phyloP scores from a whole-genome alignment of 2,113 vertebrate genomes.

The Lamprologus sp. region DNA sequence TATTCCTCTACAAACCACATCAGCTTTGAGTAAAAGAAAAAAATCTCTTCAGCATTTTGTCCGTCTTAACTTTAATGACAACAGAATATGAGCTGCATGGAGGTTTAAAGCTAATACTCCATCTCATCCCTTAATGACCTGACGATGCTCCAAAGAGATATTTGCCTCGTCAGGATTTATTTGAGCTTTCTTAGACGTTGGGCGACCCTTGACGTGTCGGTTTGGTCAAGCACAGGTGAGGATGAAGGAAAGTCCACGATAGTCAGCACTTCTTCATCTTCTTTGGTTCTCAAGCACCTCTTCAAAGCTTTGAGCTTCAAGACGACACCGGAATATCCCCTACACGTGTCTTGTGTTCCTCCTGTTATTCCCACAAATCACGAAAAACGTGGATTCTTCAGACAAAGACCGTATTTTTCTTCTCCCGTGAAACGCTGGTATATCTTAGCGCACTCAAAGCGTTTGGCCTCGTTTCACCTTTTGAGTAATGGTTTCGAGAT shows the following conservation, averaged over 20 bases:
- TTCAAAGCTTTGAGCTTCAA: neutral
- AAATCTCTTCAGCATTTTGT: neutral
- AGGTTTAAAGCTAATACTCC: neutral
- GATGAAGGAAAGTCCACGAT: neutral
- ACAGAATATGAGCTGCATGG: neutral
- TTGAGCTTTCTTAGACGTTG: neutral
- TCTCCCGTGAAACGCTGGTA: neutral
- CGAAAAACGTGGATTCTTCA: neutral
- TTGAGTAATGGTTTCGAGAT: neutral
- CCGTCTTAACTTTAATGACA: neutral
- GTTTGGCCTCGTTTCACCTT: neutral
- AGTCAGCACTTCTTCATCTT: neutral
- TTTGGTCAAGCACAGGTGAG: neutral
- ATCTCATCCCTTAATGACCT: neutral
- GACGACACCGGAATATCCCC: fast-evolving
- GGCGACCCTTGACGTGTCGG: neutral
- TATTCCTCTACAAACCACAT: neutral
- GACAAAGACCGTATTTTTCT: neutral
- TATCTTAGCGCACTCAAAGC: neutral
- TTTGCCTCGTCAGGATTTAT: neutral
- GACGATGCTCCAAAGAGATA: neutral
- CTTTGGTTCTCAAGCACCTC: neutral
- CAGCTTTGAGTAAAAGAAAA: neutral
- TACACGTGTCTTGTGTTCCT: neutral
- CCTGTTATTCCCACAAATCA: neutral